Evolutionary conservation across 2,797 vertebrate genomes (phyloP).

Genomic region (Eulemur coronatus): DNA sequence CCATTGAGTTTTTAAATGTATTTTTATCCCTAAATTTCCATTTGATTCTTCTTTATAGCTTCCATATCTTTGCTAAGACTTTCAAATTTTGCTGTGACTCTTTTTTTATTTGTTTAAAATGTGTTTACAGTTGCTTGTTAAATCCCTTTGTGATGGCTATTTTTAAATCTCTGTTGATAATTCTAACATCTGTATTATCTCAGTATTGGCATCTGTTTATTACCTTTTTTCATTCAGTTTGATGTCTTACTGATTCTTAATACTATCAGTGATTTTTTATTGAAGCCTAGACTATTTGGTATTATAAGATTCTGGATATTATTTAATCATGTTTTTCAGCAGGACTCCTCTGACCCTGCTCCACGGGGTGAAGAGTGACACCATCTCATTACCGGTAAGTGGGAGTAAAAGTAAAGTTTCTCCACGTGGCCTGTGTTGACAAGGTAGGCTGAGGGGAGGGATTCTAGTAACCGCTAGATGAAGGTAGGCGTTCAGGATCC

Average conservation of each 20-base stretch:
- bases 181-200: background rate
- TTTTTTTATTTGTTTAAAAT: background rate
- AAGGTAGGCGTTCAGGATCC: background rate
- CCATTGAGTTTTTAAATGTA: background rate
- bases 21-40: background rate
- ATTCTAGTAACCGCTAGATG: background rate
- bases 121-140: background rate
- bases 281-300: background rate
- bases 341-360: background rate
- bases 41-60: background rate
- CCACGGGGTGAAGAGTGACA: background rate
- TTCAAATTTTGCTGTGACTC: background rate
- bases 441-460: background rate
- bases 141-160: background rate
- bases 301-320: background rate
- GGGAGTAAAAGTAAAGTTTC: background rate
- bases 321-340: background rate
- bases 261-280: background rate
- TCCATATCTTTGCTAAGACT: background rate
- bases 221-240: background rate
- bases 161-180: background rate
- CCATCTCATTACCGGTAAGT: background rate
- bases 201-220: background rate
- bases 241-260: background rate
- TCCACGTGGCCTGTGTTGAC: background rate